These are phyloP conservation scores for Sericinus montela DNA, from an alignment of 2,888 invertebrate species.

Conservation along the genomic window DNA sequence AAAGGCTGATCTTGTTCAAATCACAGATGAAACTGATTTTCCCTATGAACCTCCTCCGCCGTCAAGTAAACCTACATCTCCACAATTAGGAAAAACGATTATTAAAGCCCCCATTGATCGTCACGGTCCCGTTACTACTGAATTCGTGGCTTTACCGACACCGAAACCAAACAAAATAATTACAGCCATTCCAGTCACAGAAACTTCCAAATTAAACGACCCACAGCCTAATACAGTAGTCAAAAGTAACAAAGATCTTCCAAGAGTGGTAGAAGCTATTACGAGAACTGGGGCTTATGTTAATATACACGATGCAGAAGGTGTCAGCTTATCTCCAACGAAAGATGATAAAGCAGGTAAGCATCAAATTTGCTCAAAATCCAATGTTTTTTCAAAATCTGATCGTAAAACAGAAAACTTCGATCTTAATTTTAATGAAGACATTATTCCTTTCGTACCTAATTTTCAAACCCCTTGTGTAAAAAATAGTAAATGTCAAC, in stretches of 20 bases:
- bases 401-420: constrained; percentile 38
- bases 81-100: constrained; percentile 82
- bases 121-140: constrained; percentile 68
- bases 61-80: constrained; percentile 78
- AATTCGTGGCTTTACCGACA: constrained; percentile 78
- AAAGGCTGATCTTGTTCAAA: constrained; percentile 59
- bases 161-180: constrained; percentile 81
- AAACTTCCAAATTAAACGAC: constrained; percentile 40
- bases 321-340: constrained; percentile 79
- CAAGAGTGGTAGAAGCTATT: constrained; percentile 67
- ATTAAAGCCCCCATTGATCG: constrained; percentile 76
- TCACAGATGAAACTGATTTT: constrained; percentile 68
- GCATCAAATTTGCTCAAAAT: constrained; percentile 36
- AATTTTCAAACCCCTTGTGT: constrained; percentile 70
- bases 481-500: constrained; percentile 55
- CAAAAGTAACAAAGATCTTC: constrained; percentile 56
- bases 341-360: constrained; percentile 86
- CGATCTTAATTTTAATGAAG: constrained; percentile 42
- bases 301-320: constrained; percentile 83
- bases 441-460: constrained; percentile 65
- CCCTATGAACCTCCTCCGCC: constrained; percentile 62
- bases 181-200: constrained; percentile 72
- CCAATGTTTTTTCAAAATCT: constrained; percentile 32
- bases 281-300: constrained; percentile 83
- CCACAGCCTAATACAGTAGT: constrained; percentile 37